These are phyloP conservation scores for Condylura cristata DNA, from an alignment of 2,113 vertebrate species.

Conservation along the genomic window DNA sequence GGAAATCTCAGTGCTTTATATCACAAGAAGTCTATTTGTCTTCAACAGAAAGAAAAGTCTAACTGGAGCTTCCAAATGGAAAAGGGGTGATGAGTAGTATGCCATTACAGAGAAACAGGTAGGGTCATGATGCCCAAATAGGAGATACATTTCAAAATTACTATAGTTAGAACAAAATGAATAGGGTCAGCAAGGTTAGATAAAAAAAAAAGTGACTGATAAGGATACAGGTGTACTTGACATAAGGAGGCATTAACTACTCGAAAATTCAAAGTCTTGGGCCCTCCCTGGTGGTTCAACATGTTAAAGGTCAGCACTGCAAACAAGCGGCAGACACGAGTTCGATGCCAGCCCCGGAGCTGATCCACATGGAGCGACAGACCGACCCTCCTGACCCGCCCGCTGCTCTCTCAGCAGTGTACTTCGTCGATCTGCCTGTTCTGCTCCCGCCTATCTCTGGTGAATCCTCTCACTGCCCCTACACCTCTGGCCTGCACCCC, in stretches of 20 bases:
- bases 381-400: too few relatives aligned
- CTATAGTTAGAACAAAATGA: neutral
- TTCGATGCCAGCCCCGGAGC: too few relatives aligned
- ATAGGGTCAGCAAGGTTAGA: neutral
- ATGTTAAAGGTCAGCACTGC: too few relatives aligned
- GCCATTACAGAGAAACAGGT: neutral
- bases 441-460: too few relatives aligned
- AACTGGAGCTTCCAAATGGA: neutral
- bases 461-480: too few relatives aligned
- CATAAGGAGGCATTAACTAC: neutral
- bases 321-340: too few relatives aligned
- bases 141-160: neutral
- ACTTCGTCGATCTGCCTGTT: too few relatives aligned
- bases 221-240: neutral
- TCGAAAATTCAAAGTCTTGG: neutral
- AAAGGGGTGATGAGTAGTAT: neutral
- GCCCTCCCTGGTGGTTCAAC: too few relatives aligned
- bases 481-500: too few relatives aligned
- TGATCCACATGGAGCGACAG: too few relatives aligned
- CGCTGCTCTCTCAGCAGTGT: too few relatives aligned
- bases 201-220: neutral
- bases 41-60: neutral
- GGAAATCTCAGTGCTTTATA: neutral
- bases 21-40: neutral
- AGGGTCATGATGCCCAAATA: neutral